Conservation (phyloP, 1,140 invertebrate species). For the Drosophila equinoxialis region DNA sequence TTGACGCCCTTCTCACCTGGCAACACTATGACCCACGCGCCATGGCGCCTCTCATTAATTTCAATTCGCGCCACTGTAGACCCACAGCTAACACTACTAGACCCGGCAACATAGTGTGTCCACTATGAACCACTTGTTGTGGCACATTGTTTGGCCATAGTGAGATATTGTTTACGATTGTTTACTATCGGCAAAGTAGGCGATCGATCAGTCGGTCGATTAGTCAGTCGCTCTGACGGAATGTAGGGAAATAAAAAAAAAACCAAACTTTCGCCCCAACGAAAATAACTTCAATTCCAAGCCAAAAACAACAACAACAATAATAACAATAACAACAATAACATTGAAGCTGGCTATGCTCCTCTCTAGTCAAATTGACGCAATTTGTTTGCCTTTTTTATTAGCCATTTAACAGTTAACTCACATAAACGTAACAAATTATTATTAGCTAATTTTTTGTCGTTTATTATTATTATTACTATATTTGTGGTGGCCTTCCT, state of each 20-base stretch:
- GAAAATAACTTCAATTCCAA: constrained; percentile 7
- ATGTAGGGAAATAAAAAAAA: constrained; percentile 4
- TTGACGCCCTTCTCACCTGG: neutral
- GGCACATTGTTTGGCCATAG: constrained; percentile 57
- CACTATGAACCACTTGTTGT: constrained; percentile 18
- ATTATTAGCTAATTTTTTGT: constrained; percentile 70
- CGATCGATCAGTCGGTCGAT: neutral
- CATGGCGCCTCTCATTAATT: constrained; percentile 47
- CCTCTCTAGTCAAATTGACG: constrained; percentile 51
- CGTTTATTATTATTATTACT: constrained; percentile 26
- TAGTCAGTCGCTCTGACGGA: neutral
- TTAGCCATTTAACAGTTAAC: constrained; percentile 76
- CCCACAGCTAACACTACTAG: neutral
- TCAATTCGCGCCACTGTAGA: constrained; percentile 39
- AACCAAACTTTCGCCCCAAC: constrained; percentile 39
- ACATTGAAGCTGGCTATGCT: constrained; percentile 15
- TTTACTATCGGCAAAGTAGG: neutral
- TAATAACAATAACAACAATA: neutral
- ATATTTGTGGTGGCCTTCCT: neutral
- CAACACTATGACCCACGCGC: neutral
- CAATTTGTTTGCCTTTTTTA: constrained; percentile 64
- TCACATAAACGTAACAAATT: constrained; percentile 75
- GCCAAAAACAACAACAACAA: constrained; percentile 23
- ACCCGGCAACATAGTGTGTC: neutral
- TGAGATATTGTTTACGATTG: constrained; percentile 50